These are phyloP conservation scores for Sicus ferrugineus DNA, from an alignment of 2,888 invertebrate species.

Conservation along the genomic window DNA sequence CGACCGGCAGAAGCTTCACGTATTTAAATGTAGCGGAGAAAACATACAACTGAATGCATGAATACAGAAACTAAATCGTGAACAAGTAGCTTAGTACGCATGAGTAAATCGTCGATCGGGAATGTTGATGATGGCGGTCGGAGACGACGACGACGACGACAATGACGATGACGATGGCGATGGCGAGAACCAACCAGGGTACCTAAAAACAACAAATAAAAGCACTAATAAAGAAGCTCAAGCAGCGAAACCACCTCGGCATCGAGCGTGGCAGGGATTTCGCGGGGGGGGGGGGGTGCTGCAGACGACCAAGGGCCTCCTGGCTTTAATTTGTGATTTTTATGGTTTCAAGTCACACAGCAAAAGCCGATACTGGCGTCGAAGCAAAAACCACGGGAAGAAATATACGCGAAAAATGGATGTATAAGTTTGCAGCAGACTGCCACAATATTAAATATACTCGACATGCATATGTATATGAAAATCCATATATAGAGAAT, in stretches of 20 bases:
- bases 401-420: background rate
- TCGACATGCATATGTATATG: background rate
- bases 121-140: background rate
- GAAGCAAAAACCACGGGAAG: background rate
- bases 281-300: background rate
- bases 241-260: background rate
- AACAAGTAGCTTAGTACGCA: constrained; percentile 5
- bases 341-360: constrained; percentile 43
- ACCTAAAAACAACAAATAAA: background rate
- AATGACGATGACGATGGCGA: background rate
- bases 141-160: constrained; percentile 15
- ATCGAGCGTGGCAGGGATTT: background rate
- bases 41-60: background rate
- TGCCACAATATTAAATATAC: background rate
- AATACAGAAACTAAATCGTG: constrained; percentile 1
- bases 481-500: background rate
- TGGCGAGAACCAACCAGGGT: background rate
- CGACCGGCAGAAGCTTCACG: background rate
- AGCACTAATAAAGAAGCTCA: background rate
- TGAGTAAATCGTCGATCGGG: constrained; percentile 23
- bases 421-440: background rate
- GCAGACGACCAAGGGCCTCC: constrained; percentile 23
- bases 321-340: constrained; percentile 44
- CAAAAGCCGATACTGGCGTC: background rate
- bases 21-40: background rate